These are phyloP conservation scores for Physocephala rufipes DNA, from an alignment of 2,888 invertebrate genomes.

Conservation along the genomic window DNA sequence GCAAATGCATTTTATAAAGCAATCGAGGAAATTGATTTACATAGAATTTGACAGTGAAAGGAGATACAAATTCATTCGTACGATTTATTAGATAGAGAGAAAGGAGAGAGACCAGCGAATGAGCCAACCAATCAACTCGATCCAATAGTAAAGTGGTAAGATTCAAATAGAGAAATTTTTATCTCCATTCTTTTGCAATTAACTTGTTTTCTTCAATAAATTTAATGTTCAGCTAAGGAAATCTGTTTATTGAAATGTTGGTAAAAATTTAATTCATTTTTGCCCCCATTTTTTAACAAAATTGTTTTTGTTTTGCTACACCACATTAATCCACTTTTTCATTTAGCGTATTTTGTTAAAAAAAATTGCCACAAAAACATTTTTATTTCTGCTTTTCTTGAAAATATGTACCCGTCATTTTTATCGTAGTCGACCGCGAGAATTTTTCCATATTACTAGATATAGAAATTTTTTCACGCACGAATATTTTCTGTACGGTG, in stretches of 20 bases:
- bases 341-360: conserved; percentile 9
- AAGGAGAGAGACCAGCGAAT: no score
- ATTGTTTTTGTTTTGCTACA: conserved; percentile 19
- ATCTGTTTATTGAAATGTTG: not conserved
- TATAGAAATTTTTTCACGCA: conserved; percentile 46
- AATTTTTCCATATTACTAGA: conserved; percentile 43
- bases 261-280: no score
- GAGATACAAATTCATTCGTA: no score
- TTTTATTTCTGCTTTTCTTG: conserved; percentile 38
- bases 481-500: conserved; percentile 40
- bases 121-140: not conserved
- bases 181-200: conserved; percentile 34
- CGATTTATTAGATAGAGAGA: no score
- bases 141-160: conserved; percentile 58
- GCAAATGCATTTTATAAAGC: no score
- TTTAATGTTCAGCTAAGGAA: conserved; percentile 13
- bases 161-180: conserved; percentile 59
- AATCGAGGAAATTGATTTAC: no score
- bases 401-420: conserved; percentile 3
- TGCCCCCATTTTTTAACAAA: conserved; percentile 11
- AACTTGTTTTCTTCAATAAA: conserved; percentile 6
- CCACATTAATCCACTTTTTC: conserved; percentile 9
- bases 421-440: conserved; percentile 21
- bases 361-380: conserved; percentile 42
- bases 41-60: no score